These are phyloP conservation scores for Aphidoletes aphidimyza DNA, from an alignment of 2,888 invertebrate species.

Conservation along the genomic window DNA sequence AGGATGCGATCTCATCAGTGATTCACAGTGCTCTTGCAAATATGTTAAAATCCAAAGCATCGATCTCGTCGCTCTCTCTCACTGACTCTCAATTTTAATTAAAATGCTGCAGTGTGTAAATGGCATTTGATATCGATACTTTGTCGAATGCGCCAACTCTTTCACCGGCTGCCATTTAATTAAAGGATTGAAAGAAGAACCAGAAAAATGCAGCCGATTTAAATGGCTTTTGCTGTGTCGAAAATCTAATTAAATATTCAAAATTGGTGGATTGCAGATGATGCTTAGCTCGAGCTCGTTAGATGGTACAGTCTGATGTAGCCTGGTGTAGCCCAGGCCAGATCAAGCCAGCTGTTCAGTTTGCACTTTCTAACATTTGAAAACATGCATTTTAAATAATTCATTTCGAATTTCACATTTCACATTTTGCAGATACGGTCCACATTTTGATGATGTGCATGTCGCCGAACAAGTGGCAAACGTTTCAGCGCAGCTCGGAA, in stretches of 20 bases:
- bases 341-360: not conserved
- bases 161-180: not conserved
- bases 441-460: constrained; percentile 71
- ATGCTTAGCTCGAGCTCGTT: not conserved
- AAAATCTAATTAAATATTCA: constrained; percentile 25
- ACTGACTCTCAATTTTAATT: constrained; percentile 12
- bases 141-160: constrained; percentile 26
- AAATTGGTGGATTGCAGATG: constrained; percentile 40
- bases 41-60: too few relatives aligned
- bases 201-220: not conserved
- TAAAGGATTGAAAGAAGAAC: not conserved
- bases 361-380: not conserved
- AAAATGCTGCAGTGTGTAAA: constrained; percentile 7
- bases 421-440: constrained; percentile 68
- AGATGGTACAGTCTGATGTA: too few relatives aligned
- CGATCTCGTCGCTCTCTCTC: not conserved
- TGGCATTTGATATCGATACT: constrained; percentile 11
- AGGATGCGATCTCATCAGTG: not conserved
- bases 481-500: constrained; percentile 75
- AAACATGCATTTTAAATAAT: not conserved
- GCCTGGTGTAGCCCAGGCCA: too few relatives aligned
- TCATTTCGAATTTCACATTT: not conserved
- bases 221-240: not conserved
- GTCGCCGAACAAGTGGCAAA: constrained; percentile 70
- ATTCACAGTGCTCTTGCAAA: not conserved